Conservation (phyloP, 1,140 invertebrate species). For the Euura lappo region DNA sequence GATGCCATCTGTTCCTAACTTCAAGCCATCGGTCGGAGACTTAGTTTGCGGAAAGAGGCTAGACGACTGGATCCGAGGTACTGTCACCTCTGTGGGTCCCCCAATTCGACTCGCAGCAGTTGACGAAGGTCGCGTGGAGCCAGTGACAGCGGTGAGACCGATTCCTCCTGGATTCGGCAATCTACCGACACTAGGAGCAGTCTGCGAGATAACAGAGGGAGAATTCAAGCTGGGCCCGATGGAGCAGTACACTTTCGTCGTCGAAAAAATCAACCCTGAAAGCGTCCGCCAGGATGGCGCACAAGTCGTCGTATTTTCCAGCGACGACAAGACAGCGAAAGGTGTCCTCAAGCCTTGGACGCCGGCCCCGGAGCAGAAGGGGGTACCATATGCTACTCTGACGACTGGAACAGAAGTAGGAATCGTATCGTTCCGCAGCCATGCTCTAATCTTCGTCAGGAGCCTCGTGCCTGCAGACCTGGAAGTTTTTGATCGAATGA, state of each 20-base stretch:
- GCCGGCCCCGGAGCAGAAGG: constrained; percentile 36
- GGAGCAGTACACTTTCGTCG: neutral
- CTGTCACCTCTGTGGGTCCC: constrained; percentile 28
- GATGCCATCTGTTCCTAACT: constrained; percentile 8
- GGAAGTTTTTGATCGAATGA: constrained; percentile 36
- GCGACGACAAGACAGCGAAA: neutral
- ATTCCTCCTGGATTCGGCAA: constrained; percentile 24
- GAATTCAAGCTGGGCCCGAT: neutral
- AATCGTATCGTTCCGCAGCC: constrained; percentile 34
- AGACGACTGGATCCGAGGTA: constrained; percentile 44
- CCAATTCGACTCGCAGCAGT: constrained; percentile 32
- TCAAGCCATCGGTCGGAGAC: constrained; percentile 39
- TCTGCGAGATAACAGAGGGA: constrained; percentile 26
- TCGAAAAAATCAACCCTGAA: neutral
- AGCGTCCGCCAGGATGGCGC: too few relatives aligned
- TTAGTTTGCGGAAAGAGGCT: constrained; percentile 33
- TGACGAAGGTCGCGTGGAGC: constrained; percentile 39
- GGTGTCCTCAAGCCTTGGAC: constrained; percentile 36
- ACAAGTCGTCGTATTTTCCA: neutral
- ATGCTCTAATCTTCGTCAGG: constrained; percentile 34
- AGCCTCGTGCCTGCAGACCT: constrained; percentile 30
- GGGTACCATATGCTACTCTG: constrained; percentile 28
- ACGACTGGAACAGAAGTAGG: constrained; percentile 36
- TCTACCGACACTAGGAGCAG: constrained; percentile 29
- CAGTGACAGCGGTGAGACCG: constrained; percentile 21